Evolutionary conservation across 2,113 vertebrate genomes (phyloP).

Genomic region (Callorhinus ursinus): DNA sequence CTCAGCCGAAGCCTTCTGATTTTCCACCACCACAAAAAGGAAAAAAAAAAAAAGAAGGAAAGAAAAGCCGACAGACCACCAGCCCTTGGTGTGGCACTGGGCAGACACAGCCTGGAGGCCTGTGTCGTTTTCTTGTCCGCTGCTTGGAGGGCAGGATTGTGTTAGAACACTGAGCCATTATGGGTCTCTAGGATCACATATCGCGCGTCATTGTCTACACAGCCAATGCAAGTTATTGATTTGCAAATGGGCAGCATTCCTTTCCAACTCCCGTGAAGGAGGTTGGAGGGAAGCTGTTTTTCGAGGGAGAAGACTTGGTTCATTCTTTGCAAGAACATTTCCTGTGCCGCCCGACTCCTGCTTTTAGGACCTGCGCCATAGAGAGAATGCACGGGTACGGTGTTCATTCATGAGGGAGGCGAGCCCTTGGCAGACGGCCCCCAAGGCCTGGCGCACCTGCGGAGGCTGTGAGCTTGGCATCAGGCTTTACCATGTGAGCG

Average conservation of each 20-base stretch:
- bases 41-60: not conserved
- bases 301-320: conserved; percentile 57
- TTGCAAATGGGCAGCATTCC: conserved; percentile 76
- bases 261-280: conserved; percentile 64
- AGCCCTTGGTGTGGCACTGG: not conserved
- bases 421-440: not conserved
- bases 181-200: conserved; percentile 66
- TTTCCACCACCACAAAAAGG: not conserved
- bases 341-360: conserved; percentile 23
- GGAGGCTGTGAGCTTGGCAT: not conserved
- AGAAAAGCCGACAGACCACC: conserved; percentile 19
- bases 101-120: conserved; percentile 53
- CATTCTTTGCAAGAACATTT: conserved; percentile 68
- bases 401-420: not conserved
- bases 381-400: not conserved
- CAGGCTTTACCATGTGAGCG: not conserved
- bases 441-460: not conserved
- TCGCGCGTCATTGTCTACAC: conserved; percentile 65
- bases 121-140: conserved; percentile 49
- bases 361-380: conserved; percentile 13
- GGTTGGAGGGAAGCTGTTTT: conserved; percentile 64
- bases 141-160: conserved; percentile 65
- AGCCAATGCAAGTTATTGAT: conserved; percentile 74
- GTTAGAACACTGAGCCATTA: conserved; percentile 69
- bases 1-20: conserved; percentile 60